Base-by-base conservation (phyloP, 1,140 invertebrate species). In the Olivierus martensii region DNA sequence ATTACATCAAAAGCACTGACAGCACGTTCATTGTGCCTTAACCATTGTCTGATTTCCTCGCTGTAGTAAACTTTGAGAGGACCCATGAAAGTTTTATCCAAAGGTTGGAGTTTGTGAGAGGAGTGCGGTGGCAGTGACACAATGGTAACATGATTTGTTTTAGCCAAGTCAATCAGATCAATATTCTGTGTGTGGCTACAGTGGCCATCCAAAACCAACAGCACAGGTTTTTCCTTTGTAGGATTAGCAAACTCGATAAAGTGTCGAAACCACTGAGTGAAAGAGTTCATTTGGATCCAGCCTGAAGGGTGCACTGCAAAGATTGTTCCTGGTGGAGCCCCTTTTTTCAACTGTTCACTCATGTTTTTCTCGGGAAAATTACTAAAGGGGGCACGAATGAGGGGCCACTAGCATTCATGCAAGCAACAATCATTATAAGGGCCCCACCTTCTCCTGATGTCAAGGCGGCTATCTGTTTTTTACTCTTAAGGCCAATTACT, bases 81-180 rank as follows among this genome's bases (percentile, higher is more conserved):
- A 37, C 58, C 57, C 65, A 69, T 69, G 48, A 69, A 67, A 34
- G 46, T 50, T 15, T 55, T 58, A 41, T 69, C 68, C 15, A 69
- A 53, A 22, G 68, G 68, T 42, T 73, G 68, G 35, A 71, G 49
- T 45, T 61, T 58, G 54, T 70, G 63, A 7, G 64, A 66, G 19
- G 60, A 62, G 56, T 71, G 67, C 28, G 68, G 66, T 35, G 68
- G 68, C 5, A 69, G 55, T 55, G 48, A 67, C 2, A 14, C 14
- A 34, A 12, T 47, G n/a, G n/a, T n/a, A n/a, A n/a, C n/a, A n/a
- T n/a, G n/a, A n/a, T n/a, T n/a, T n/a, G n/a, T n/a, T n/a, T n/a
- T n/a, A n/a, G n/a, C n/a, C n/a, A n/a, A n/a, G n/a, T n/a, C n/a
- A n/a, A n/a, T n/a, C n/a, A n/a, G n/a, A n/a, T n/a, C n/a, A n/a